Percentiles rank a stretch among this genome's conserved stretches.
Evolutionary conservation across 2,113 vertebrate species (phyloP).

Genomic region (Cyrtonyx montezumae): DNA sequence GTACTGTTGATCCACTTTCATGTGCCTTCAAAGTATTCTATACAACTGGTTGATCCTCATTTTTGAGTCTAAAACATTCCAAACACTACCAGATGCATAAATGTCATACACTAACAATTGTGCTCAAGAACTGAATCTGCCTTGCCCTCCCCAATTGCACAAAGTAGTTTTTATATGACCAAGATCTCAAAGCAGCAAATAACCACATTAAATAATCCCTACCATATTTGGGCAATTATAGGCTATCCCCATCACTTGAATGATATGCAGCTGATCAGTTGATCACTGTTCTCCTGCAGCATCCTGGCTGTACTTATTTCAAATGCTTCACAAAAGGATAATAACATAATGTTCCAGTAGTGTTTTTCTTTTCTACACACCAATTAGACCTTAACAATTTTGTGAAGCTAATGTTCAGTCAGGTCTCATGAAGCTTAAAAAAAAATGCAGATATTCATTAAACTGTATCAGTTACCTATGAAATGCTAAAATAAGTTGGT

Average conservation of each 20-base stretch:
- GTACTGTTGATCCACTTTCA: rapidly evolving
- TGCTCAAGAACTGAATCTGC: not conserved
- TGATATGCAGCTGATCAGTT: not conserved
- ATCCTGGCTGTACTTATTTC: not conserved
- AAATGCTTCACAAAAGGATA: not conserved
- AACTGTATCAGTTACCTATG: not conserved
- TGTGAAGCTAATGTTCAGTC: not conserved
- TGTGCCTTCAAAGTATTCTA: not conserved
- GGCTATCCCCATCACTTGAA: not conserved
- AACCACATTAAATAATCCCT: not conserved
- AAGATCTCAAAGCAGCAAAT: not conserved
- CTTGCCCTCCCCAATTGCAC: not conserved
- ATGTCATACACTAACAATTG: not conserved
- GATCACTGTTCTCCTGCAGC: not conserved
- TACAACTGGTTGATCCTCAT: not conserved
- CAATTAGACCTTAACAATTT: not conserved
- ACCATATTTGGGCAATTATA: not conserved
- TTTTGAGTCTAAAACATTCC: not conserved
- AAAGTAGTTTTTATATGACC: not conserved
- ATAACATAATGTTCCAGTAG: not conserved
- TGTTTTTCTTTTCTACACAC: not conserved
- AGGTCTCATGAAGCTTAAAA: not conserved
- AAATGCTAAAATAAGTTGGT: not conserved
- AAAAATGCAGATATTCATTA: not conserved
- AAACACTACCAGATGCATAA: not conserved